Evolutionary conservation across 2,797 vertebrate species (phyloP).

Genomic region (Microctenopoma steveboyesi): DNA sequence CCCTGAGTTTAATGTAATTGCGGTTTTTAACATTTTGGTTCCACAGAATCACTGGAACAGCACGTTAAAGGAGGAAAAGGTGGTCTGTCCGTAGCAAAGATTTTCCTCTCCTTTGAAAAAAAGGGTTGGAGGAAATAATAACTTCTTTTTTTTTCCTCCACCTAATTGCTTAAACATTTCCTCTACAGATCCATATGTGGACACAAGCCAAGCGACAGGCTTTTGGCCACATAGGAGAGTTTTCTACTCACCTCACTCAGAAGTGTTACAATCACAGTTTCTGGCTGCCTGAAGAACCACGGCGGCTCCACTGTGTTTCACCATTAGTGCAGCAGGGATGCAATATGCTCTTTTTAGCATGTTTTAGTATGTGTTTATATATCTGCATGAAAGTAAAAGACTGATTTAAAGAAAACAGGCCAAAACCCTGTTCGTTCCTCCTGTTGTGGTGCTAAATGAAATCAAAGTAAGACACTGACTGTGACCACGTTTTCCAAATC

Average conservation of each 20-base stretch:
- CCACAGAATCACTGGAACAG: slow-evolving; percentile 56
- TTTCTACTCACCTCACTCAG: slow-evolving; percentile 58
- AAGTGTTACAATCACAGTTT: slow-evolving; percentile 60
- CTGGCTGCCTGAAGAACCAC: slow-evolving; percentile 18
- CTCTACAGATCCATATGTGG: slow-evolving; percentile 54
- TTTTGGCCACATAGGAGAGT: slow-evolving; percentile 58
- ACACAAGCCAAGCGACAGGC: slow-evolving; percentile 40
- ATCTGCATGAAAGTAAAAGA: background rate
- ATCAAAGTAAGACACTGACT: too few species aligned
- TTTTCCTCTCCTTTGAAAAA: slow-evolving; percentile 60
- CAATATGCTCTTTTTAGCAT: background rate
- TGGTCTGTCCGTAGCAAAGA: slow-evolving; percentile 61
- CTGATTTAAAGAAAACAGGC: background rate
- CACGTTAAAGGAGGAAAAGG: slow-evolving; percentile 48
- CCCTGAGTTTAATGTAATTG: slow-evolving; percentile 46
- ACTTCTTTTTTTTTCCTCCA: slow-evolving; percentile 49
- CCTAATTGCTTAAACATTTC: slow-evolving; percentile 75
- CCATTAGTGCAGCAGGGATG: background rate
- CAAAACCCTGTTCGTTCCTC: background rate
- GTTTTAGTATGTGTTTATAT: too few species aligned
- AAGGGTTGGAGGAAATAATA: slow-evolving; percentile 43
- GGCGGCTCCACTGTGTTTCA: slow-evolving; percentile 8
- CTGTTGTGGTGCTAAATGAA: too few species aligned
- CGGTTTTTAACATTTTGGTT: slow-evolving; percentile 54
- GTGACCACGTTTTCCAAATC: too few species aligned